Percentiles rank a stretch among this genome's conserved stretches.
Conservation (phyloP, 92 coral and sea anemone genomes). For the Plumapathes pennacea region DNA sequence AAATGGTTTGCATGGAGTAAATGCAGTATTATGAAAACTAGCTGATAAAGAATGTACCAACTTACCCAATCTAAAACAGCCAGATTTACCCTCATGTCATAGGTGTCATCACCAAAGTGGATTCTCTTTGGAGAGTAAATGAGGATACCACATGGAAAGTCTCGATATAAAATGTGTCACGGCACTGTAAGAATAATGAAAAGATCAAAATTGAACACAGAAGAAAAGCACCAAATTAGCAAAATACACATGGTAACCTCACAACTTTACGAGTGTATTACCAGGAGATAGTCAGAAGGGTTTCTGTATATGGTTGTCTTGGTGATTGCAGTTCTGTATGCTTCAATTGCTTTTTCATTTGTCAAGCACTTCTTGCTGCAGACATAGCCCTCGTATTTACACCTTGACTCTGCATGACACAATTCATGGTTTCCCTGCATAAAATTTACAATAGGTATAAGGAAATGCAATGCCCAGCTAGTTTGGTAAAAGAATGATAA, state of each 20-base stretch:
- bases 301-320: slow-evolving; percentile 38
- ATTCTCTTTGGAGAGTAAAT: slow-evolving; percentile 32
- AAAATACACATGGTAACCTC: too few species aligned
- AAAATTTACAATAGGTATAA: too few species aligned
- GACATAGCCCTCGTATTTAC: slow-evolving; percentile 25
- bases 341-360: slow-evolving; percentile 30
- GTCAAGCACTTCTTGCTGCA: slow-evolving; percentile 38
- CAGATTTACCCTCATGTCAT: slow-evolving; percentile 9
- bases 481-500: too few species aligned
- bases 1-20: too few species aligned
- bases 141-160: slow-evolving; percentile 26
- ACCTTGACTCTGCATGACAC: slow-evolving; percentile 39
- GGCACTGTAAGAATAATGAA: too few species aligned
- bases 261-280: too few species aligned
- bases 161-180: slow-evolving; percentile 42
- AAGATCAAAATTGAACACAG: too few species aligned
- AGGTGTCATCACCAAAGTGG: slow-evolving; percentile 12
- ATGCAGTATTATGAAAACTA: too few species aligned
- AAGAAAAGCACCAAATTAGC: too few species aligned
- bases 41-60: neutral
- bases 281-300: slow-evolving; percentile 41
- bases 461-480: too few species aligned
- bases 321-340: slow-evolving; percentile 21
- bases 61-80: slow-evolving; percentile 32
- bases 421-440: slow-evolving; percentile 25